Evolutionary conservation across 2,888 invertebrate genomes (phyloP).

Genomic region (Gandaritis pyraliata): DNA sequence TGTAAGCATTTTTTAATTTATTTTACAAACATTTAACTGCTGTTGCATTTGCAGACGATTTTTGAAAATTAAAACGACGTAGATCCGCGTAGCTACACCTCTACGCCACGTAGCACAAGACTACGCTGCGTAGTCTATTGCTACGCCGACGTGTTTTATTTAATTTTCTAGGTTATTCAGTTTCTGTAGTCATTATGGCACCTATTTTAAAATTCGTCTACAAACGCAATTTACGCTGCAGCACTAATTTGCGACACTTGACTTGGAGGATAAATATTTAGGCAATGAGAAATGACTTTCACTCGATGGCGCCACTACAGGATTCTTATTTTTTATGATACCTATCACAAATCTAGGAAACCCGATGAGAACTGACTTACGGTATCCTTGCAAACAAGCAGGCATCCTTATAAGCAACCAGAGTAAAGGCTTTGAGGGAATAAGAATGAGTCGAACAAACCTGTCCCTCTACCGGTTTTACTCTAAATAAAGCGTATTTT

Average conservation of each 20-base stretch:
- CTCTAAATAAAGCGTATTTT: too few relatives aligned
- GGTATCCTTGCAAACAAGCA: too few relatives aligned
- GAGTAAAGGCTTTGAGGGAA: too few relatives aligned
- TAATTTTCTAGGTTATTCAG: too few relatives aligned
- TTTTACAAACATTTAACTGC: constrained; percentile 47
- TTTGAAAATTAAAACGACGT: background rate
- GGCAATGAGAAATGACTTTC: background rate
- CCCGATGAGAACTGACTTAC: too few relatives aligned
- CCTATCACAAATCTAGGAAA: too few relatives aligned
- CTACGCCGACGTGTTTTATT: background rate
- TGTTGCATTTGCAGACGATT: constrained; percentile 49
- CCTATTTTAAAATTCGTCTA: constrained; percentile 30
- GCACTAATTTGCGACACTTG: constrained; percentile 40
- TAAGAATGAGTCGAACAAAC: too few relatives aligned
- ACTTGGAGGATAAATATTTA: constrained; percentile 34
- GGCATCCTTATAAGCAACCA: too few relatives aligned
- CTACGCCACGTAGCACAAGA: constrained; percentile 7
- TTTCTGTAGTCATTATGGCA: too few relatives aligned
- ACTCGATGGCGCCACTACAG: constrained; percentile 17
- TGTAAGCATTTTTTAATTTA: constrained; percentile 65
- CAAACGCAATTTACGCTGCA: constrained; percentile 35
- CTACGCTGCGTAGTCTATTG: constrained; percentile 1
- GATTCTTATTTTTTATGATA: too few relatives aligned
- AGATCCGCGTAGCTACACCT: constrained; percentile 1
- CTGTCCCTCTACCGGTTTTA: too few relatives aligned